Conservation (phyloP, 1,140 invertebrate species). For the Pissodes strobi region DNA sequence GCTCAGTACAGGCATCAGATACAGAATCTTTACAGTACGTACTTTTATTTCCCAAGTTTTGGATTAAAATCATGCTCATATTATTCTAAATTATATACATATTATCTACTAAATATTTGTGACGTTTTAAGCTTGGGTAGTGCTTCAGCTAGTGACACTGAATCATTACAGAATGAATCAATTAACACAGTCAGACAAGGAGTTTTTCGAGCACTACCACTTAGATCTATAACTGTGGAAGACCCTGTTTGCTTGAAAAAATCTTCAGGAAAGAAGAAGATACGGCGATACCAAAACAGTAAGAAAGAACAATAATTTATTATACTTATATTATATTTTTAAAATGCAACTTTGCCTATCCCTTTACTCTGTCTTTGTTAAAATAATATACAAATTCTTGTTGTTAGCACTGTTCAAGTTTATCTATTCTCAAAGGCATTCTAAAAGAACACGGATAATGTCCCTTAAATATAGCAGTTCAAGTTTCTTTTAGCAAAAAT, state of each 20-base stretch:
- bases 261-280: slow-evolving; percentile 76
- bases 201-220: background rate
- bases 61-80: background rate
- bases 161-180: slow-evolving; percentile 74
- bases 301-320: slow-evolving; percentile 9
- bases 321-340: background rate
- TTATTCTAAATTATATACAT: too few relatives aligned
- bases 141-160: slow-evolving; percentile 53
- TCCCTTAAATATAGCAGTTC: too few relatives aligned
- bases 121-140: slow-evolving; percentile 39
- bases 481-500: too few relatives aligned
- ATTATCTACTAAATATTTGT: background rate
- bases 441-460: too few relatives aligned
- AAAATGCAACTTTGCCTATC: background rate
- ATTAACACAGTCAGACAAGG: slow-evolving; percentile 55
- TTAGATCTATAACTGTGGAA: slow-evolving; percentile 52
- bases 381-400: too few relatives aligned
- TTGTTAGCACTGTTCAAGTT: too few relatives aligned
- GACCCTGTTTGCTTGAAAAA: slow-evolving; percentile 81
- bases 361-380: background rate
- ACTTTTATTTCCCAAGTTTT: background rate
- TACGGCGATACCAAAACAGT: slow-evolving; percentile 76
- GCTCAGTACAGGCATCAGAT: slow-evolving; percentile 36
- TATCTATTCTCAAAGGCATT: too few relatives aligned
- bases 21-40: slow-evolving; percentile 45